Base-by-base conservation (phyloP, 2,797 vertebrate genomes). In the Phrynocephalus forsythii region DNA sequence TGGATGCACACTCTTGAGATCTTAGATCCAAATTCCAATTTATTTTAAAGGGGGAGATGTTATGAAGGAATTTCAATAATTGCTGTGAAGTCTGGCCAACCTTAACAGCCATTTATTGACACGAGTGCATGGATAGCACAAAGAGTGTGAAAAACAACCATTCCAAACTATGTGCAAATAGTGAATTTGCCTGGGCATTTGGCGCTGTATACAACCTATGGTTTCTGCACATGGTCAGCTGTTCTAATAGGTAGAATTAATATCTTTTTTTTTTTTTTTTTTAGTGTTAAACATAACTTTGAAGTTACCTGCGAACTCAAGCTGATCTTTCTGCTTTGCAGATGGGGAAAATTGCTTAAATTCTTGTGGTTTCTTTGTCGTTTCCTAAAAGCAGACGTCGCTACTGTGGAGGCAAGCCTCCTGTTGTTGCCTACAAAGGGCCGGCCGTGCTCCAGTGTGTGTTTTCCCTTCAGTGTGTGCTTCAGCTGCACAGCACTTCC, bases 401-500 rank as follows among this genome's bases (percentile, higher is more conserved):
- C 96, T 96, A 95, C 94, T 94, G 96, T 96, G 93, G 94, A 95
- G 96, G 96, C 95, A 94, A 92, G 89, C 84, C 94, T 94, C 95
- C 87, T 90, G 95, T 94, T 95, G 95, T 95, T 96, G 96, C 94
- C 88, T 95, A 96, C 93, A 94, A 97, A 97, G 96, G 96, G 96
- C 97, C 97, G 96, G 96, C 97, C 97, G 96, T 91, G 96, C 97
- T 98, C 97, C 98, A 97, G 95, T 97, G 95, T 97, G 95, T 97
- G 95, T 97, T 97, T 96, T 96, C 96, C 97, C 97, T 97, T 97
- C 96, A 96, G 95, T 96, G 97, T 94, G 95, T 95, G 95, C 97
- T 97, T 97, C 95, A 96, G 97, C 96, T 97, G 96, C 96, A 96
- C 97, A 94, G 98, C 97, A 98, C 97, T 98, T 98, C 98, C 98